phyloP scores from a whole-genome alignment of 1,140 invertebrate genomes.

The Dermatophagoides farinae region DNA sequence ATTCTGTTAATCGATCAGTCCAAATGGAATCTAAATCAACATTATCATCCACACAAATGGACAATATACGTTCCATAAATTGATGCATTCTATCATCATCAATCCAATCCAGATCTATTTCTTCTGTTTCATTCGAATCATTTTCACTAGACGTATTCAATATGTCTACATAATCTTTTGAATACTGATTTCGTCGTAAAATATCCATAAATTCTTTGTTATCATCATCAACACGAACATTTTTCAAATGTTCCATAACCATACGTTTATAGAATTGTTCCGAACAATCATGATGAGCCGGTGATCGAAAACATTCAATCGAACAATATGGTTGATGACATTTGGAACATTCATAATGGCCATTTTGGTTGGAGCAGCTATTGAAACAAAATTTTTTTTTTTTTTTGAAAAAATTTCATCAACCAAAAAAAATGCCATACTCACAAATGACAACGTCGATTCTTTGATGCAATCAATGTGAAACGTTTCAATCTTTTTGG shows the following conservation, averaged over 20 bases:
- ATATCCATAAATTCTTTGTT: too few relatives aligned
- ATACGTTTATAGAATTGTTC: neutral
- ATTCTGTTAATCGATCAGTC: neutral
- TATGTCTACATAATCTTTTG: neutral
- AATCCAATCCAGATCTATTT: neutral
- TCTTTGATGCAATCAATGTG: too few relatives aligned
- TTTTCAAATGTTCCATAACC: neutral
- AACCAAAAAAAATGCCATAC: too few relatives aligned
- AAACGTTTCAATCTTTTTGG: too few relatives aligned
- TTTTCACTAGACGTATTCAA: neutral
- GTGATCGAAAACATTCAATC: neutral
- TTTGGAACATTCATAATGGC: neutral
- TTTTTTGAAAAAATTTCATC: too few relatives aligned
- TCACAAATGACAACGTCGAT: too few relatives aligned
- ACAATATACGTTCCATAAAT: neutral
- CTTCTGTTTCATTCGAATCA: neutral
- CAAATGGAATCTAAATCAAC: neutral
- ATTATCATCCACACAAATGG: neutral
- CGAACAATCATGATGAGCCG: neutral
- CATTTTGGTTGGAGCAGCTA: slow-evolving; percentile 13
- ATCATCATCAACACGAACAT: neutral
- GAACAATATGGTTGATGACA: neutral
- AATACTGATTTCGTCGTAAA: too few relatives aligned
- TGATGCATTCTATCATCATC: neutral
- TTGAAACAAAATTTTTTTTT: too few relatives aligned